Conservation (phyloP, 2,113 vertebrate species). For the Riparia riparia region DNA sequence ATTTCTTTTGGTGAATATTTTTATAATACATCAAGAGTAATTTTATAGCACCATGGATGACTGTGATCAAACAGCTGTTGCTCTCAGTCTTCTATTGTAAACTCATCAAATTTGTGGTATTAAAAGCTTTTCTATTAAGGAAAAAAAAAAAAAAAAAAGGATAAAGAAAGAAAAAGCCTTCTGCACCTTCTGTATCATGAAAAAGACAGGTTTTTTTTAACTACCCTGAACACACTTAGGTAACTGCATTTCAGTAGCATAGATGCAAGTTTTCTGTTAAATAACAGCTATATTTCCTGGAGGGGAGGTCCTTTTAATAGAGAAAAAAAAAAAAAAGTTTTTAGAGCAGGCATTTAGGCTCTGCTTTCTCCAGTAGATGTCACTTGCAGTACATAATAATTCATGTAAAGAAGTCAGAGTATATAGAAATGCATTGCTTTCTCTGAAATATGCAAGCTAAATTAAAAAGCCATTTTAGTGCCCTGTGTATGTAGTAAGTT, state of each 20-base stretch:
- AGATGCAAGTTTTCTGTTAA: conserved; percentile 7
- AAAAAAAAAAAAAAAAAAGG: not conserved
- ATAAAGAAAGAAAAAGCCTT: not conserved
- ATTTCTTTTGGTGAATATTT: not conserved
- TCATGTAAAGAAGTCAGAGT: conserved; percentile 76
- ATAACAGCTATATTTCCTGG: conserved; percentile 23
- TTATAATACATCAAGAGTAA: not conserved
- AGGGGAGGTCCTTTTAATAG: conserved; percentile 24
- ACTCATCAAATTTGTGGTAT: not conserved
- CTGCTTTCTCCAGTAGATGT: conserved; percentile 86
- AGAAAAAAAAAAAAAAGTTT: conserved; percentile 47
- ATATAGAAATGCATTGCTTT: conserved; percentile 48
- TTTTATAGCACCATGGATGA: not conserved
- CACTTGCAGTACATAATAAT: conserved; percentile 84
- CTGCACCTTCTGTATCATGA: not conserved
- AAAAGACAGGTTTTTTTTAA: conserved; percentile 1
- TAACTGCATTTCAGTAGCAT: not conserved
- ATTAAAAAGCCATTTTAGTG: conserved; percentile 56
- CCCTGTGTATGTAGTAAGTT: conserved; percentile 41
- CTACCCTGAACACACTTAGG: not conserved
- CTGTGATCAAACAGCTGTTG: conserved; percentile 2
- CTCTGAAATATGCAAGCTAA: conserved; percentile 37
- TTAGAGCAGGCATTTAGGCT: conserved; percentile 73
- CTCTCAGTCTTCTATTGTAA: conserved; percentile 32
- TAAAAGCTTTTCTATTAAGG: not conserved